Evolutionary conservation across 2,797 vertebrate species (phyloP).

Genomic region (Tarsius wallacei): DNA sequence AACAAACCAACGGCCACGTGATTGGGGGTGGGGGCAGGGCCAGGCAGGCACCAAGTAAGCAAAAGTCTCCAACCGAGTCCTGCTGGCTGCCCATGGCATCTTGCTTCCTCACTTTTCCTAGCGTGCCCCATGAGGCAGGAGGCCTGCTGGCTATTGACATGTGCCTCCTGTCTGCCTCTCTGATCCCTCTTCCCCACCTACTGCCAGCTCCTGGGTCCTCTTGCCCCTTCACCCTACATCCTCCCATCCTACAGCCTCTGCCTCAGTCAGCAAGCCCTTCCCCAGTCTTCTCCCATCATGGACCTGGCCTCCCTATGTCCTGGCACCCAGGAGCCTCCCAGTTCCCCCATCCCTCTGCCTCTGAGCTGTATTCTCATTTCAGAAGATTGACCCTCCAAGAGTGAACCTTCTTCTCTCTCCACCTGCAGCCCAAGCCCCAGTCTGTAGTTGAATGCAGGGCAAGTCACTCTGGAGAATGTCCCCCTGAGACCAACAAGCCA

Average conservation of each 20-base stretch:
- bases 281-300: neutral
- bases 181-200: neutral
- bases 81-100: accelerated
- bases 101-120: neutral
- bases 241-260: neutral
- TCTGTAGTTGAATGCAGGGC: neutral
- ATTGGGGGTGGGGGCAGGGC: no score
- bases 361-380: neutral
- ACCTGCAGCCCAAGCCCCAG: neutral
- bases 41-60: accelerated
- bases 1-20: accelerated
- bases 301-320: neutral
- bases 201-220: neutral
- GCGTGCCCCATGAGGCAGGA: accelerated
- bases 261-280: neutral
- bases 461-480: neutral
- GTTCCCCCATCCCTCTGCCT: neutral
- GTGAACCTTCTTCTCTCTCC: neutral
- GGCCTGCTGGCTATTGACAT: no score
- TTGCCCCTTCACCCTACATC: neutral
- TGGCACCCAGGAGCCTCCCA: neutral
- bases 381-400: neutral
- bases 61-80: accelerated
- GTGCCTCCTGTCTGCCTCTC: neutral
- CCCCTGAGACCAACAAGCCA: neutral